Evolutionary conservation across 2,888 invertebrate species (phyloP).

Genomic region (Meganola albula): DNA sequence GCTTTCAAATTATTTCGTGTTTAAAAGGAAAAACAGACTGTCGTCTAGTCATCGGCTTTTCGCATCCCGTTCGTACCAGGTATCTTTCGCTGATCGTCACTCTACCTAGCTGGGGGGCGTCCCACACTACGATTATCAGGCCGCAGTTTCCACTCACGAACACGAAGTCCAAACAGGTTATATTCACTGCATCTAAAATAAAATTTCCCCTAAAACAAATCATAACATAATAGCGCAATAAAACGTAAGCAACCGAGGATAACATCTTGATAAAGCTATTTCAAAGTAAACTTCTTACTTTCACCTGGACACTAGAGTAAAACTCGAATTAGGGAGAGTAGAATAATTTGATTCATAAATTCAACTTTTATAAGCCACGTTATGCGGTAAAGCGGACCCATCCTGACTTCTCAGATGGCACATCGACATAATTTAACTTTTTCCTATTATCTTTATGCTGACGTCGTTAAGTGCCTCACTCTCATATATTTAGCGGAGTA

Average conservation of each 20-base stretch:
- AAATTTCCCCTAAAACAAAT: slow-evolving; percentile 42
- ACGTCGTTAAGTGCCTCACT: slow-evolving; percentile 60
- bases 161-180: too few species aligned
- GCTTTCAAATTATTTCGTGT: too few species aligned
- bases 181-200: too few species aligned
- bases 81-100: too few species aligned
- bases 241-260: slow-evolving; percentile 43
- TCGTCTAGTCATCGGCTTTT: too few species aligned
- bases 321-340: slow-evolving; percentile 61
- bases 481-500: slow-evolving; percentile 58
- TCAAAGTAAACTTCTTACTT: slow-evolving; percentile 59
- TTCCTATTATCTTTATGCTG: slow-evolving; percentile 77
- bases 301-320: slow-evolving; percentile 62
- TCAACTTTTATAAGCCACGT: slow-evolving; percentile 68
- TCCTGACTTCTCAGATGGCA: slow-evolving; percentile 44
- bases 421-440: slow-evolving; percentile 77
- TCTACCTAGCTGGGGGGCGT: too few species aligned
- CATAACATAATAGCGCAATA: slow-evolving; percentile 53
- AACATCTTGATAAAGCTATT: slow-evolving; percentile 44
- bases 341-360: slow-evolving; percentile 73
- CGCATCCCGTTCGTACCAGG: too few species aligned
- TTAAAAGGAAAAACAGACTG: too few species aligned
- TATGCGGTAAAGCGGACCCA: slow-evolving; percentile 31
- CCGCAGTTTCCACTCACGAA: too few species aligned
- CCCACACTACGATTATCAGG: too few species aligned